phyloP scores from a whole-genome alignment of 2,797 vertebrate genomes.

The Tolypeutes matacus region DNA sequence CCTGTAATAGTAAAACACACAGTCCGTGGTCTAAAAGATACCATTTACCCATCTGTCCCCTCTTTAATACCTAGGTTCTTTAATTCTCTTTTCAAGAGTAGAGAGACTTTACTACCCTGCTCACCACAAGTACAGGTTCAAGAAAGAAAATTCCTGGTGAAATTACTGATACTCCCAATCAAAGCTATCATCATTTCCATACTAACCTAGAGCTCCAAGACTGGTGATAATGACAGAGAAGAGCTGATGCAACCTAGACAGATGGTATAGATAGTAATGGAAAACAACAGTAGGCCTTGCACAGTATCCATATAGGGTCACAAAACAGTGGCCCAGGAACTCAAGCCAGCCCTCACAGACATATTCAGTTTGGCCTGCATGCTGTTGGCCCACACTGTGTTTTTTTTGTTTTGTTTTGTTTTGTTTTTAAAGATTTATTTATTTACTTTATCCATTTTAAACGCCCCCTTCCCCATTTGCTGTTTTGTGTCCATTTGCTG shows the following conservation, averaged over 20 bases:
- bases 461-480: too few species aligned
- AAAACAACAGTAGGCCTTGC: neutral
- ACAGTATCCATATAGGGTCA: neutral
- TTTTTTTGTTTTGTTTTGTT: too few species aligned
- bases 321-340: neutral
- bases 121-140: neutral
- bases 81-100: slow-evolving; percentile 28
- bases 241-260: neutral
- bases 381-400: neutral
- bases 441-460: too few species aligned
- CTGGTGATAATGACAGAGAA: neutral
- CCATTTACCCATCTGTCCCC: neutral
- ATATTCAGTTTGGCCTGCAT: neutral
- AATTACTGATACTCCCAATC: neutral
- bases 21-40: neutral
- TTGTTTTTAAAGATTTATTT: too few species aligned
- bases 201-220: neutral
- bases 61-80: slow-evolving; percentile 6
- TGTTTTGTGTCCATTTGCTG: too few species aligned
- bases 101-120: neutral
- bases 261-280: too few species aligned
- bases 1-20: neutral
- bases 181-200: slow-evolving; percentile 26
- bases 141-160: slow-evolving; percentile 28
- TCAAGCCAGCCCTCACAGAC: neutral